Evolutionary conservation across 2,113 vertebrate species (phyloP).

Genomic region (Macquaria ambigua): DNA sequence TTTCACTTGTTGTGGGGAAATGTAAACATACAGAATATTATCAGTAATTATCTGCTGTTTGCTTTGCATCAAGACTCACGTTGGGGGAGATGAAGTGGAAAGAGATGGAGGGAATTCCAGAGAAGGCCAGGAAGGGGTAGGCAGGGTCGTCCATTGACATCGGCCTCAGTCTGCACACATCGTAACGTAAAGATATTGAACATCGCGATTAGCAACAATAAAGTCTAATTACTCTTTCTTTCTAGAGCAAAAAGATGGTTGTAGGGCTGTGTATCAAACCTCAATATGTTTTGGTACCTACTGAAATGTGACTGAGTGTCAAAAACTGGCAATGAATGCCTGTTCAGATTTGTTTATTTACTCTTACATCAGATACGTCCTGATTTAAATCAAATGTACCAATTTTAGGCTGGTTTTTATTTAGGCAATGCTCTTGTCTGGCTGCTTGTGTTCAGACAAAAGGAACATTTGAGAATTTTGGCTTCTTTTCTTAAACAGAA

Average conservation of each 20-base stretch:
- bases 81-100: constrained; percentile 85
- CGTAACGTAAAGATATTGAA: background rate
- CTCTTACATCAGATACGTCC: too few species aligned
- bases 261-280: background rate
- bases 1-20: background rate
- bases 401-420: background rate
- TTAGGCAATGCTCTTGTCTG: background rate
- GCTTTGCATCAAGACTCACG: constrained; percentile 63
- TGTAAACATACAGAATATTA: background rate
- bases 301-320: too few species aligned
- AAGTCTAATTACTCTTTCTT: too few species aligned
- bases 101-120: constrained; percentile 93
- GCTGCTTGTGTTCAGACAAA: background rate
- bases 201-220: background rate
- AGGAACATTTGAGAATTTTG: background rate
- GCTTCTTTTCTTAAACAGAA: background rate
- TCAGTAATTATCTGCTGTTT: background rate
- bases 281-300: too few species aligned
- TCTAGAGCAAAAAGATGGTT: background rate
- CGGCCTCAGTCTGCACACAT: constrained; percentile 77
- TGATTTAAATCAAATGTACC: background rate
- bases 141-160: constrained; percentile 89
- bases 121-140: constrained; percentile 90
- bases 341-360: background rate
- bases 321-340: too few species aligned